These are phyloP conservation scores for Acomys russatus DNA, from an alignment of 2,797 vertebrate species.

Conservation along the genomic window DNA sequence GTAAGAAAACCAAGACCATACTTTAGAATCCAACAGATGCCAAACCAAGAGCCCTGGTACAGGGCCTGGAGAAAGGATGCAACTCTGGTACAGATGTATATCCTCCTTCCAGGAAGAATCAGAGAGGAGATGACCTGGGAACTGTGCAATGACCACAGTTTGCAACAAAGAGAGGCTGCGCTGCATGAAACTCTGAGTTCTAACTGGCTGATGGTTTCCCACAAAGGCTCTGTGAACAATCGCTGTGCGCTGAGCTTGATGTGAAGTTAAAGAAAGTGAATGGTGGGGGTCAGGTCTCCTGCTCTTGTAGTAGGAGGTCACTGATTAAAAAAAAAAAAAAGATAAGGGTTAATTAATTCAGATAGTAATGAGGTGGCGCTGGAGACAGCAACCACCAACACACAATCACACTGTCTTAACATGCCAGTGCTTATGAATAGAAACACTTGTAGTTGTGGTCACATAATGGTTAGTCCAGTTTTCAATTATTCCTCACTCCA, in stretches of 20 bases:
- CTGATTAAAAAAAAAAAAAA: background rate
- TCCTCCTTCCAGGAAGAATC: background rate
- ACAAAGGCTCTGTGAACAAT: background rate
- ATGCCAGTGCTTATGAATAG: too few relatives aligned
- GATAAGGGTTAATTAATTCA: background rate
- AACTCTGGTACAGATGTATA: too few relatives aligned
- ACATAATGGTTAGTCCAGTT: too few relatives aligned
- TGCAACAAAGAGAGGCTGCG: background rate
- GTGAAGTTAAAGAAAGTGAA: fast-evolving
- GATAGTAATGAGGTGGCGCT: fast-evolving
- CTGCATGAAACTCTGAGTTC: background rate
- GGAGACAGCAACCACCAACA: background rate
- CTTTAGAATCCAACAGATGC: background rate
- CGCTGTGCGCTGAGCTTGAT: background rate
- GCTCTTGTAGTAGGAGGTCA: background rate
- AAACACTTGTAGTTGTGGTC: fast-evolving
- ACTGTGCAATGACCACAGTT: background rate
- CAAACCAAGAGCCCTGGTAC: background rate
- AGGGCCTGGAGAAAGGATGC: background rate
- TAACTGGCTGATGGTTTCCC: background rate
- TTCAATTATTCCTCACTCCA: background rate
- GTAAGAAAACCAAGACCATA: background rate
- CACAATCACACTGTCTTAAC: background rate
- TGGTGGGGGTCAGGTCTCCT: background rate
- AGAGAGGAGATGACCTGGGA: background rate